Base-by-base conservation (phyloP, 2,113 vertebrate species). In the Lasiurus borealis region DNA sequence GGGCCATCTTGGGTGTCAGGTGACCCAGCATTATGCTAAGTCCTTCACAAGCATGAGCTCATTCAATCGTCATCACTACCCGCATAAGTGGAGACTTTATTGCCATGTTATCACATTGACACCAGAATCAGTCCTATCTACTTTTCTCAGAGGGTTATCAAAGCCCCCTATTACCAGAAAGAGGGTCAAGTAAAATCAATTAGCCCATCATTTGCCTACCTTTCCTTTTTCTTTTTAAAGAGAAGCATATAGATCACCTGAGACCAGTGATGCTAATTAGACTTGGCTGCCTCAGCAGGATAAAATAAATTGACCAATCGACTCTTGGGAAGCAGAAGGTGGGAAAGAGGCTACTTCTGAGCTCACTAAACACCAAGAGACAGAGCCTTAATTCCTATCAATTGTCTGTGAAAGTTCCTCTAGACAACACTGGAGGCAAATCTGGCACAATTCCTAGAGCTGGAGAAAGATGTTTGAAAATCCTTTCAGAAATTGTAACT, bases 391-490 rank as follows among this genome's bases (percentile, higher is more conserved):
- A 86, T 93, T 91, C 92, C 64, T 75, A 93, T 69, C 84, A 96
- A 85, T 71, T 21, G 44, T 64, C 78, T 90, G 64, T 86, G 76
- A 86, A 94, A 73, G 91, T 95, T 93, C 27, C 62, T 52, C 16
- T 71, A 48, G 92, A 44, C 0, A 88, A 78, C 1, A 12, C 89
- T 48, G 59, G 83, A 91, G 69, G 59, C 83, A 75, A 83, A 89
- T 62, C 91, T 95, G 97, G 88, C 86, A 48, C 44, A 64, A 25
- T 48, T 12, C 57, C 85, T 36, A 23, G 80, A 78, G 71, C 69
- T 73, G 29, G 27, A 95, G 76, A 68, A 95, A 96, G 88, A 94
- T 6, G 12, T 88, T 71, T 68, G 82, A 72, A 88, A 94, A 94
- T 78, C 36, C 72, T 90, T 96, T 94, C 73, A 93, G 78, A 88